Evolutionary conservation across 2,888 invertebrate species (phyloP).

Genomic region (Drosophila trichaetosa): DNA sequence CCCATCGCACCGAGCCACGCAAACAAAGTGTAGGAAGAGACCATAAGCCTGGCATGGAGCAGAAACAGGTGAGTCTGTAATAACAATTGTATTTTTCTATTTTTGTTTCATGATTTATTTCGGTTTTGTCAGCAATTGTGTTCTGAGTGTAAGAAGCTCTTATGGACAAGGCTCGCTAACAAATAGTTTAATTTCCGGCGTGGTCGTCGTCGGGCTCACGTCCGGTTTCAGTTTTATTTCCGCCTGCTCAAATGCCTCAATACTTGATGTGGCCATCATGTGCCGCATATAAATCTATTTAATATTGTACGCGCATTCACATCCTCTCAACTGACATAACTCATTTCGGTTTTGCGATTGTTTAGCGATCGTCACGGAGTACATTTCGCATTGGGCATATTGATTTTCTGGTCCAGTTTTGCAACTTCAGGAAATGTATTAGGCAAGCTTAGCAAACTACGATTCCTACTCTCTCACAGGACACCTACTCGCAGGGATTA

Average conservation of each 20-base stretch:
- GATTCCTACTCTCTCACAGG: constrained; percentile 5
- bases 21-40: constrained; percentile 8
- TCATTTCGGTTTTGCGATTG: constrained; percentile 36
- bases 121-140: constrained; percentile 36
- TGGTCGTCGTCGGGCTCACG: constrained; percentile 63
- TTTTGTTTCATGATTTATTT: constrained; percentile 33
- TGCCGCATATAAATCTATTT: constrained; percentile 59
- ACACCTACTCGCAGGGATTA: constrained; percentile 44
- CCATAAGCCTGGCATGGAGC: neutral
- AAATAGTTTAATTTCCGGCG: constrained; percentile 79
- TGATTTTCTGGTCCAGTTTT: constrained; percentile 37
- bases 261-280: constrained; percentile 30
- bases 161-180: constrained; percentile 32
- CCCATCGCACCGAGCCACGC: neutral
- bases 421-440: constrained; percentile 6
- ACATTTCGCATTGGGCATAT: constrained; percentile 34
- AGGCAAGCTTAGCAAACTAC: constrained; percentile 18
- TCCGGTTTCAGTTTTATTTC: constrained; percentile 80
- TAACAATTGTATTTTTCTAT: constrained; percentile 4
- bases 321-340: constrained; percentile 39
- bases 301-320: constrained; percentile 36
- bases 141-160: constrained; percentile 12
- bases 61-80: constrained; percentile 21
- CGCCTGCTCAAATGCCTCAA: constrained; percentile 35
- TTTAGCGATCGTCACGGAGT: constrained; percentile 24